Conservation (phyloP, 64 coral and sea anemone species). For the Pocillopora damicornis region DNA sequence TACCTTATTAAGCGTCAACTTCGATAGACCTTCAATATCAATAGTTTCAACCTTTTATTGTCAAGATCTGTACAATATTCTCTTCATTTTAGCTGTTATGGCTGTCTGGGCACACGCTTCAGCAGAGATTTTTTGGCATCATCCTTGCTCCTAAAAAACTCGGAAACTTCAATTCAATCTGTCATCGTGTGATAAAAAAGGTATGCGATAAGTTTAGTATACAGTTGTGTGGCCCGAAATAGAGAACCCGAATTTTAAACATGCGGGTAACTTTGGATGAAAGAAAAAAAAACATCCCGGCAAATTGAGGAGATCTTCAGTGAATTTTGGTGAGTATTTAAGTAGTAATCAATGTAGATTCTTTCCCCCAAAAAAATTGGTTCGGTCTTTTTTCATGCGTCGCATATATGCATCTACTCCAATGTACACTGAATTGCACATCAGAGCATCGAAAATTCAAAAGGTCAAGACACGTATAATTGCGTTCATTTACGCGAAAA, state of each 20-base stretch:
- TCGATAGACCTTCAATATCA: neutral
- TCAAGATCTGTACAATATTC: neutral
- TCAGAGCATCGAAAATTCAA: too few relatives aligned
- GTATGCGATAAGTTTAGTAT: neutral
- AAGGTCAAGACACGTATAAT: too few relatives aligned
- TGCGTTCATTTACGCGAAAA: too few relatives aligned
- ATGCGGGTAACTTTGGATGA: too few relatives aligned
- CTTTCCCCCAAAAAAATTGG: too few relatives aligned
- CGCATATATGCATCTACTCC: too few relatives aligned
- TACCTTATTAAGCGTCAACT: constrained; percentile 12
- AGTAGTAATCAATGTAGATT: neutral
- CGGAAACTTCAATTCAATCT: neutral
- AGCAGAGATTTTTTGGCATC: too few relatives aligned
- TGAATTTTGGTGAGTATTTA: neutral
- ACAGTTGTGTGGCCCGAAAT: neutral
- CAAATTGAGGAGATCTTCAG: neutral
- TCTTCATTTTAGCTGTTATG: neutral
- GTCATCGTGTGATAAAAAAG: neutral
- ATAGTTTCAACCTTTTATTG: neutral
- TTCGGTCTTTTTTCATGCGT: too few relatives aligned
- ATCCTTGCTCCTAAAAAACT: too few relatives aligned
- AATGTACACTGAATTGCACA: too few relatives aligned
- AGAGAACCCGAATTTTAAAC: neutral
- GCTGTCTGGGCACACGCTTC: neutral
- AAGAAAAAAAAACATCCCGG: neutral